A percentile compares a stretch with the other conserved stretches of the same genome.
These are phyloP conservation scores for Danio rerio DNA, from an alignment of 2,113 vertebrate genomes.

Conservation along the genomic window DNA sequence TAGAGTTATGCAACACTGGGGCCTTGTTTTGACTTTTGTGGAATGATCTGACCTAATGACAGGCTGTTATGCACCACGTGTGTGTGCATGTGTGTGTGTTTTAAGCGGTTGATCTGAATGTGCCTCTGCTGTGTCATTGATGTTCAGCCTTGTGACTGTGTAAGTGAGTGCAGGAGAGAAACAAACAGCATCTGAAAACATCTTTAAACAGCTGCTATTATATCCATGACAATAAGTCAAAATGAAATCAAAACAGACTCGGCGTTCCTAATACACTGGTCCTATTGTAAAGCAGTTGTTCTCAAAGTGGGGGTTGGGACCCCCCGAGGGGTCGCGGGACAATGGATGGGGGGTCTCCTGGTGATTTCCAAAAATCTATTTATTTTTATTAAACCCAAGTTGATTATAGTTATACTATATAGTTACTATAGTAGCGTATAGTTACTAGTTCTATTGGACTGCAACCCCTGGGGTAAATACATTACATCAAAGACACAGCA, in stretches of 20 bases:
- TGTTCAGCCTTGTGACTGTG: conserved; percentile 8
- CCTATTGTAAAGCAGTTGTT: no score
- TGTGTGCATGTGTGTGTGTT: conserved; percentile 27
- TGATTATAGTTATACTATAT: no score
- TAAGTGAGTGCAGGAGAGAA: neutral
- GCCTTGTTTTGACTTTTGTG: conserved; percentile 44
- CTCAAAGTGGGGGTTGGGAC: no score
- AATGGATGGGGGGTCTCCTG: no score
- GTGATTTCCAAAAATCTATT: no score
- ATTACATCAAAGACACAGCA: no score
- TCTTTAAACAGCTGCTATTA: neutral
- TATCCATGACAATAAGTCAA: neutral
- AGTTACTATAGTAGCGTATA: no score
- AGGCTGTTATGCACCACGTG: conserved; percentile 5
- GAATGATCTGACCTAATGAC: conserved; percentile 10
- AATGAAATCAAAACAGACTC: neutral
- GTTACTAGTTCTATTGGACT: no score
- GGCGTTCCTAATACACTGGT: neutral
- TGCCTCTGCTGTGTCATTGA: neutral
- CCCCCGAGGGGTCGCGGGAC: no score
- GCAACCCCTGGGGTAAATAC: no score
- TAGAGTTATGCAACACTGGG: conserved; percentile 38
- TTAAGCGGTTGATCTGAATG: neutral
- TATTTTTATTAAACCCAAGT: no score
- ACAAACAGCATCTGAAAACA: neutral